Conservation (phyloP, 2,113 vertebrate genomes). For the Sterna hirundo region DNA sequence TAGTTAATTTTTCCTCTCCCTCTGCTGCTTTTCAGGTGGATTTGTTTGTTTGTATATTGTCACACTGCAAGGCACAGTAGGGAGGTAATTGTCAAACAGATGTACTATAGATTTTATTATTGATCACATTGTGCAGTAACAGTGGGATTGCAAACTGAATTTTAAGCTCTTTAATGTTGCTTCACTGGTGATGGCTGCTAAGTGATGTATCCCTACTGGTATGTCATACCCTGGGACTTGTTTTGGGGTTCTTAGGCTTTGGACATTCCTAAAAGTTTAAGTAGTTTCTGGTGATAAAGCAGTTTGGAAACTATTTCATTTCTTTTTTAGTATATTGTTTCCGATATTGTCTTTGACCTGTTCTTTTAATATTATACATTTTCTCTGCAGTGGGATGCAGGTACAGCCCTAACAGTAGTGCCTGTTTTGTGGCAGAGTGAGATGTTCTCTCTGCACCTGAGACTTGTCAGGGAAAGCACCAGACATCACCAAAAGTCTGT, state of each 20-base stretch:
- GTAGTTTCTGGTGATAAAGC: neutral
- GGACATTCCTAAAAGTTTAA: neutral
- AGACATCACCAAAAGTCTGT: neutral
- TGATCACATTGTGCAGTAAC: neutral
- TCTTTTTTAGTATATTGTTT: neutral
- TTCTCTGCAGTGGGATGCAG: neutral
- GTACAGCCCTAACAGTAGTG: neutral
- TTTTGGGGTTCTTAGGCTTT: neutral
- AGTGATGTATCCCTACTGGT: neutral
- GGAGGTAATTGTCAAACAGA: neutral
- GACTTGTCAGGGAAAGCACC: neutral
- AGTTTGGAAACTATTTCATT: neutral
- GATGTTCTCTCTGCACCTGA: neutral
- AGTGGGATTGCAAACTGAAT: neutral
- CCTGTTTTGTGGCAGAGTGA: neutral
- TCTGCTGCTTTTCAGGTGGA: neutral
- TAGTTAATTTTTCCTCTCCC: neutral
- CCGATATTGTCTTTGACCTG: neutral
- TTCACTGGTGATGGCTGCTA: neutral
- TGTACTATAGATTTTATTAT: neutral
- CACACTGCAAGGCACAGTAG: neutral
- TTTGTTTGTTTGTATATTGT: conserved; percentile 8
- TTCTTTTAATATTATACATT: neutral
- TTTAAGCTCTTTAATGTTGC: neutral
- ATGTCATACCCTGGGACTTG: neutral